Base-by-base conservation (phyloP, 2,113 vertebrate species). In the Polyodon spathula region DNA sequence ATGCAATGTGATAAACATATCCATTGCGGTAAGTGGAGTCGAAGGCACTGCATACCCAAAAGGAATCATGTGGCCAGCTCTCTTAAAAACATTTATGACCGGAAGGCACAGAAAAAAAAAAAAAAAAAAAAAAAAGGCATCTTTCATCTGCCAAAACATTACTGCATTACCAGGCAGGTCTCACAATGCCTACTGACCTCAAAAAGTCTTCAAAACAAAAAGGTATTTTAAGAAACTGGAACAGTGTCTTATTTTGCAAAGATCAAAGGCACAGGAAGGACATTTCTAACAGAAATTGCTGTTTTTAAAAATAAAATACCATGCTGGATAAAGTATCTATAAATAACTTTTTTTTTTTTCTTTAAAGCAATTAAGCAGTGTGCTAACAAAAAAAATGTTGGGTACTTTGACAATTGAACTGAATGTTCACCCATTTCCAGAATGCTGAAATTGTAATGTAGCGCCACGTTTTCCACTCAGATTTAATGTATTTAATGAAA, bases 1-100 rank as follows among this genome's bases (percentile, higher is more conserved):
- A 16, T 40, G 40, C 58, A 38, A 37, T 51, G 58, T 52, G 52
- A 55, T 60, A 60, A 60, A 56, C 58, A 60, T 60, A 60, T 41
- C 48, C 58, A 54, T 58, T 44, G 56, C 17, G 54, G 10, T 8
- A 37, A 37, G 41, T 15, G 10, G 56, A 65, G 53, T 65, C 12
- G 14, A 16, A 58, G 56, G 56, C 56, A 43, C 6, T 50, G 46
- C 6, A 10, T 50, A n/a, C 46, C 11, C 5, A 50, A 50, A 50
- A 50, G 46, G n/a, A 8, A 50, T 41, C 6, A 44, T 8, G 2
- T 40, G 40, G 56, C 7, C 40, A 9, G 3, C 15, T 27, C 1
- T 42, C 40, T 42, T 40, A 50, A 42, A 16, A 27, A 16, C 40
- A 16, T 39, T 58, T 37, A 14, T 7, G 40, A 9, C 12, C 4